Evolutionary conservation across 2,888 invertebrate genomes (phyloP).

Genomic region (Onchidella celtica): DNA sequence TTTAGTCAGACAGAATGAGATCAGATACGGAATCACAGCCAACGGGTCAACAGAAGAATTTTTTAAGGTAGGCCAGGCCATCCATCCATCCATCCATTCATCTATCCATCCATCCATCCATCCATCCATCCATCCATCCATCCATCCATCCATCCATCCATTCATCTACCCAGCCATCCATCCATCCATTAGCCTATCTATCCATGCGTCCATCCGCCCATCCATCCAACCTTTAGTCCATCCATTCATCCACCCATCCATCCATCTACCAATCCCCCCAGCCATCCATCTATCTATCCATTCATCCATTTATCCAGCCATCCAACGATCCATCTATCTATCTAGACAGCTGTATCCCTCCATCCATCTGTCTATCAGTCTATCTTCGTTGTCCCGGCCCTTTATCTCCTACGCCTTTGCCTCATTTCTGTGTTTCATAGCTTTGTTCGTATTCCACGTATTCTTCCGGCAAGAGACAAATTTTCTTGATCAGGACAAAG

Average conservation of each 20-base stretch:
- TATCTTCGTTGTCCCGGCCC: background rate
- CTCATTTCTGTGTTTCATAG: no score
- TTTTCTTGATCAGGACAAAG: no score
- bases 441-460: no score
- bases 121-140: background rate
- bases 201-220: background rate
- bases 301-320: background rate
- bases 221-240: background rate
- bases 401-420: background rate
- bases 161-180: background rate
- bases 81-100: background rate
- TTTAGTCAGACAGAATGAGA: conserved; percentile 96
- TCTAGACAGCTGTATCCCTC: no score
- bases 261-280: no score
- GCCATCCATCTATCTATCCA: background rate
- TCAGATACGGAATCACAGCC: conserved; percentile 94
- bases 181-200: background rate
- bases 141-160: background rate
- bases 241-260: background rate
- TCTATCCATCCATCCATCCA: background rate
- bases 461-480: no score
- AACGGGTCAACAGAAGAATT: conserved; percentile 96
- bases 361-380: background rate
- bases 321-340: background rate
- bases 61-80: conserved; percentile 83